Base-by-base conservation (phyloP, 2,113 vertebrate genomes). In the Triplophysa siluroides region DNA sequence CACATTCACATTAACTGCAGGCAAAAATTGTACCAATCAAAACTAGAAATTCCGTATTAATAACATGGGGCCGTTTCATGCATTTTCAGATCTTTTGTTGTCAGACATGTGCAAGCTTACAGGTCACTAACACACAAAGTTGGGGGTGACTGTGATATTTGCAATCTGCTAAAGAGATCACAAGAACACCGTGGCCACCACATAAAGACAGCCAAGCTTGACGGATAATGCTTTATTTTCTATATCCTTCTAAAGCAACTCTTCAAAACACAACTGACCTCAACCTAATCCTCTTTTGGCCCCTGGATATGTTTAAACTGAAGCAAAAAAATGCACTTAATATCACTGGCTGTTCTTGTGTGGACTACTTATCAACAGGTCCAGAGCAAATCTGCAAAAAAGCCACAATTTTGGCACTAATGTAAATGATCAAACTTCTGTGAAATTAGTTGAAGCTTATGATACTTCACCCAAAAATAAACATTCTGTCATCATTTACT, bases 121-220 rank as follows among this genome's bases (percentile, higher is more conserved):
- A 82, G 87, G 80, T 86, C 82, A 79, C 73, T 78, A 66, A 63
- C 60, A 84, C 81, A 84, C 80, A 70, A 52, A 78, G 72, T 84
- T 61, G 72, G 47, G 52, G 70, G 72, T 79, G 61, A 61, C n/a
- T 75, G 79, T 74, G 47, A 81, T 78, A 78, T 56, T 77, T 78
- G 43, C 75, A 77, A 82, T 64, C 83, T 81, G 82, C 74, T 79
- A 86, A 85, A 84, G 83, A 79, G 83, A 88, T 86, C 83, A 86
- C 66, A 77, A 41, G 61, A 82, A 67, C 65, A 60, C 75, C 83
- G 78, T 56, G 76, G 60, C 76, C 71, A 77, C 45, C 73, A 86
- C 71, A 83, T 80, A 78, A 47, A 82, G 67, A 60, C 54, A 60
- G 41, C 81, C 61, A 70, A 83, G 78, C 70, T 76, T 66, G 9